phyloP scores from a whole-genome alignment of 1,140 invertebrate genomes.

The Diplogasteroides magnus region DNA sequence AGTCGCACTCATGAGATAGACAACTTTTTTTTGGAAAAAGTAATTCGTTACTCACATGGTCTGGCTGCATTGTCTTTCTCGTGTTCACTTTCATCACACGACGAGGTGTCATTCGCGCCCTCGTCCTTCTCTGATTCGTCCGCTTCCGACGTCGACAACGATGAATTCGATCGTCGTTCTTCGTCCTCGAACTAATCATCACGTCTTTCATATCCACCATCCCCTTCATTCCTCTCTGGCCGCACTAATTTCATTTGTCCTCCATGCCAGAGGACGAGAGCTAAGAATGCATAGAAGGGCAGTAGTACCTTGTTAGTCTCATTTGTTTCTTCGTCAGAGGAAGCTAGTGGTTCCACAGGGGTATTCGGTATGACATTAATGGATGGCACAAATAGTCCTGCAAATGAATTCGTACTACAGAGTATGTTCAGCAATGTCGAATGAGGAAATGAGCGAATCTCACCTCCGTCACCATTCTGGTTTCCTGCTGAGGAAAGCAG shows the following conservation, averaged over 20 bases:
- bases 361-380: slow-evolving; percentile 54
- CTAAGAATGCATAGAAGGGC: too few species aligned
- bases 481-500: too few species aligned
- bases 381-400: slow-evolving; percentile 42
- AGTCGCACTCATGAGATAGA: too few species aligned
- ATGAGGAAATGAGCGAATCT: slow-evolving; percentile 8
- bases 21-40: too few species aligned
- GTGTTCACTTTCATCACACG: slow-evolving; percentile 45
- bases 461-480: too few species aligned
- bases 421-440: too few species aligned
- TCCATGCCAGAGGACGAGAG: too few species aligned
- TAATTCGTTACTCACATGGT: too few species aligned
- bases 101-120: slow-evolving; percentile 20
- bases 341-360: slow-evolving; percentile 46
- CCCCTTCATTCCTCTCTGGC: background rate
- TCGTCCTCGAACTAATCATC: slow-evolving; percentile 13
- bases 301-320: background rate
- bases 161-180: slow-evolving; percentile 33
- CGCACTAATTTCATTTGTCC: background rate
- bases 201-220: slow-evolving; percentile 13
- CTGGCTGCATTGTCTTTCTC: too few species aligned
- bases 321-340: slow-evolving; percentile 3
- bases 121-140: slow-evolving; percentile 50
- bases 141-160: slow-evolving; percentile 47
- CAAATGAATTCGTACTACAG: too few species aligned